Conservation (phyloP, 23 tunicate genomes). For the Ascidia mentula region DNA sequence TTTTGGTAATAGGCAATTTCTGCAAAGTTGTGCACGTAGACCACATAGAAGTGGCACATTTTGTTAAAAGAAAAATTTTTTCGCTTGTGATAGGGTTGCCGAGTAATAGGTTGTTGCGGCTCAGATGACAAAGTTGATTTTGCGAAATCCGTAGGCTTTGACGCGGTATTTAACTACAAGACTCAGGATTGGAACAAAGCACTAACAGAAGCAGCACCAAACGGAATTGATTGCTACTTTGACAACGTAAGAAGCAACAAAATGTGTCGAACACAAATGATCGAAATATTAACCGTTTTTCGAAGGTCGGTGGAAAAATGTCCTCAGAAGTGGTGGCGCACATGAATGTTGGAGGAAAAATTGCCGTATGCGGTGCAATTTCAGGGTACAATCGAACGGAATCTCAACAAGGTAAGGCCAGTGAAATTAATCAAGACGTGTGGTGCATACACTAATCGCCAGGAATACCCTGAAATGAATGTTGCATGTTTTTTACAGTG, state of each 20-base stretch:
- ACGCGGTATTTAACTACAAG: conserved; percentile 83
- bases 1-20: no score
- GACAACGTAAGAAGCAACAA: conserved; percentile 55
- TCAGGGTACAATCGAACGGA: conserved; percentile 30
- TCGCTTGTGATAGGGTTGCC: conserved; percentile 50
- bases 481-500: no score
- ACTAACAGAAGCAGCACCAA: conserved; percentile 63
- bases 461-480: no score
- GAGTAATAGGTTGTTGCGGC: conserved; percentile 51
- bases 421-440: no score
- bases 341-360: conserved; percentile 62
- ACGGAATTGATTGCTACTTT: conserved; percentile 90
- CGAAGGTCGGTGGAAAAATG: conserved; percentile 76
- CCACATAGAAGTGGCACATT: no score
- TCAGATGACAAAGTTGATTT: conserved; percentile 30
- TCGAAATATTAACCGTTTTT: no score
- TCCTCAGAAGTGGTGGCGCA: conserved; percentile 37
- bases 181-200: conserved; percentile 42
- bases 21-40: no score
- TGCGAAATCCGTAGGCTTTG: conserved; percentile 69
- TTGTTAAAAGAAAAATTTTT: no score
- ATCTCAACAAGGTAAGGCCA: background rate
- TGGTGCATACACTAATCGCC: no score
- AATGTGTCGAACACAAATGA: no score
- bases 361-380: conserved; percentile 64